Percentiles rank a stretch among this genome's conserved stretches.
Evolutionary conservation across 92 coral and sea anemone genomes (phyloP).

Genomic region (Chrysogorgia sp.): DNA sequence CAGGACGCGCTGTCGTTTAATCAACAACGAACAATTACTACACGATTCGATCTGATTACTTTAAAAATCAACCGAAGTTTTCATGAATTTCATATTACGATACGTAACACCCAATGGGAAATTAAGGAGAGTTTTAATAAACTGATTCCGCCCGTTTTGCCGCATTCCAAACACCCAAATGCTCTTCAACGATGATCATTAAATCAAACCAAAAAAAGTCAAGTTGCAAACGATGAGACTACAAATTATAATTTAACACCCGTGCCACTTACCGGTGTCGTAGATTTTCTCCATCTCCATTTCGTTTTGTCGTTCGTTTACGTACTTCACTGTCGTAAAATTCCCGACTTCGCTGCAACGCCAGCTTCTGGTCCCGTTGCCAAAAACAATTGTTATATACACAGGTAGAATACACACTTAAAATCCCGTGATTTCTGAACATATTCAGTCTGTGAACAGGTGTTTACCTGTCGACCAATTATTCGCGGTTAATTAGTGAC

Average conservation of each 20-base stretch:
- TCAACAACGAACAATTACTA: too few species aligned
- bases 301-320: neutral
- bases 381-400: slow-evolving; percentile 1
- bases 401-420: neutral
- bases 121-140: too few species aligned
- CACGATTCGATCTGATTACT: too few species aligned
- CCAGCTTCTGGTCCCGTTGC: neutral
- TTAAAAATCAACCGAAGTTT: too few species aligned
- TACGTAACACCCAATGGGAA: too few species aligned
- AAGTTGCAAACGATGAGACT: neutral
- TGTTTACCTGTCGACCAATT: slow-evolving; percentile 2
- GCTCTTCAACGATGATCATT: slow-evolving; percentile 8
- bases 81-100: too few species aligned
- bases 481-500: neutral
- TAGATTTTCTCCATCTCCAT: slow-evolving; percentile 6
- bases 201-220: slow-evolving; percentile 3
- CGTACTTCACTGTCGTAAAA: neutral
- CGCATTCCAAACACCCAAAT: neutral
- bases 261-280: slow-evolving; percentile 19
- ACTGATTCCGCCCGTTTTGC: slow-evolving; percentile 16
- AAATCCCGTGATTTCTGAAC: slow-evolving; percentile 35
- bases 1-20: too few species aligned
- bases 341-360: neutral
- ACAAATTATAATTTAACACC: neutral
- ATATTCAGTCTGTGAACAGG: neutral